Base-by-base conservation (phyloP, 2,797 vertebrate species). In the Eulemur coronatus region DNA sequence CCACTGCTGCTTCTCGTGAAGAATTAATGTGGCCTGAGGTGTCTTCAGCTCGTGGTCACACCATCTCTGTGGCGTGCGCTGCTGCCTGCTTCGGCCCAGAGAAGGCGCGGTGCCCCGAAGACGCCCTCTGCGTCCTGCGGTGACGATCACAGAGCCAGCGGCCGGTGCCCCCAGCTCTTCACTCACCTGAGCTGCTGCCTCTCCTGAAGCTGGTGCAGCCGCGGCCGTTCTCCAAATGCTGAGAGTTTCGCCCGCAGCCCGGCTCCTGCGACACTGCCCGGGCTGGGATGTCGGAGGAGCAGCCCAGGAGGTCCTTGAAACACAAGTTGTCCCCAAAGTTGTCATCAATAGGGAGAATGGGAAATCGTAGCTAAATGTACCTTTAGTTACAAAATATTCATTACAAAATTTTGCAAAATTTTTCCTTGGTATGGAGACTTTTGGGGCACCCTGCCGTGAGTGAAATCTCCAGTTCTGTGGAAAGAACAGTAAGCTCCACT, bases 51-150 rank as follows among this genome's bases (percentile, higher is more conserved):
- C 5, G 1, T 2, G 7, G 52, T 0, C 50, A 22, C 38, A 24
- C 57, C 30, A 0, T 26, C 12, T 33, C 67, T 9, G 0, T 7
- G 50, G 41, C 0, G 2, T 13, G 20, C 5, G 0, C 6, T 2
- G 2, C 59, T 11, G 12, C 50, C 50, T 12, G 0, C 5, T 55
- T 8, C 9, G 6, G 24, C 67, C 55, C 33, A 38, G 35, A 26
- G 79, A 61, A 70, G 65, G 43, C 6, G 4, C 15, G 1, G 1
- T 2, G 55, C 38, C 48, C 30, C 4, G 2, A 4, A 33, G 70
- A 8, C 3, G 0, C 2, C 1, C 4, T 28, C 30, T 22, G 46
- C 20, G 35, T 9, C 73, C 28, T 2, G 43, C 22, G 17, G 26
- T 30, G 20, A 2, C 1, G 26, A 43, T 17, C 78, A 61, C 33